Percentiles rank a stretch among this genome's conserved stretches.
Evolutionary conservation across 2,888 invertebrate species (phyloP).

Genomic region (Tolmerus cingulatus): DNA sequence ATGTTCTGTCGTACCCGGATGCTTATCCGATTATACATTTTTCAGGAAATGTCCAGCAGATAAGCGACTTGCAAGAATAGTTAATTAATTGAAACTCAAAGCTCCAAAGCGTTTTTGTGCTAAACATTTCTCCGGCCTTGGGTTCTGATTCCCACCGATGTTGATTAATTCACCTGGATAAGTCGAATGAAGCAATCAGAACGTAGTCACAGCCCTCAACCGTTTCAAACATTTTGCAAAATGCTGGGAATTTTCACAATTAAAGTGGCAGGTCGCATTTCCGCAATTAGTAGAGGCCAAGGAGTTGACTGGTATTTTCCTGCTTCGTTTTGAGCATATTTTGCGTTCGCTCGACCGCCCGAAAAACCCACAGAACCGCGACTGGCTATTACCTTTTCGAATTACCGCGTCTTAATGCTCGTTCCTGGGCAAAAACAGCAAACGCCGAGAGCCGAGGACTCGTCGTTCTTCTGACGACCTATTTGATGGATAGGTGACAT

Average conservation of each 20-base stretch:
- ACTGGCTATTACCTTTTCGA: slow-evolving; percentile 19
- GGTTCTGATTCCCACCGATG: neutral
- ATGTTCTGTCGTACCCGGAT: neutral
- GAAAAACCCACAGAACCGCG: slow-evolving; percentile 24
- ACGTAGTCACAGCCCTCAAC: neutral
- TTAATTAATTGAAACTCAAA: neutral
- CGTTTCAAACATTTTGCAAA: neutral
- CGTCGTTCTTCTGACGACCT: slow-evolving; percentile 25
- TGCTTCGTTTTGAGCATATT: neutral
- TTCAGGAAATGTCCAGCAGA: neutral
- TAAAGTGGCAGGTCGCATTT: slow-evolving; percentile 15
- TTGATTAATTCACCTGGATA: slow-evolving; percentile 11
- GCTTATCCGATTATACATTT: neutral
- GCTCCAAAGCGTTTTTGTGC: neutral
- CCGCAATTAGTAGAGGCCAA: slow-evolving; percentile 31
- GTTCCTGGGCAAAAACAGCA: neutral
- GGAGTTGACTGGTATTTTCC: neutral
- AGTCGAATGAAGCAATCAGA: slow-evolving; percentile 24
- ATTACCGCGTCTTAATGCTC: neutral
- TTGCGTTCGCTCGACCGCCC: neutral
- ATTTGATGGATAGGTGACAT: slow-evolving; percentile 37
- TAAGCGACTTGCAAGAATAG: neutral
- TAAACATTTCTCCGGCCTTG: neutral
- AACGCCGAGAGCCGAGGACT: neutral
- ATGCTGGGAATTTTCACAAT: slow-evolving; percentile 33